phyloP scores from a whole-genome alignment of 2,888 invertebrate species.

The Mystacides longicornis region DNA sequence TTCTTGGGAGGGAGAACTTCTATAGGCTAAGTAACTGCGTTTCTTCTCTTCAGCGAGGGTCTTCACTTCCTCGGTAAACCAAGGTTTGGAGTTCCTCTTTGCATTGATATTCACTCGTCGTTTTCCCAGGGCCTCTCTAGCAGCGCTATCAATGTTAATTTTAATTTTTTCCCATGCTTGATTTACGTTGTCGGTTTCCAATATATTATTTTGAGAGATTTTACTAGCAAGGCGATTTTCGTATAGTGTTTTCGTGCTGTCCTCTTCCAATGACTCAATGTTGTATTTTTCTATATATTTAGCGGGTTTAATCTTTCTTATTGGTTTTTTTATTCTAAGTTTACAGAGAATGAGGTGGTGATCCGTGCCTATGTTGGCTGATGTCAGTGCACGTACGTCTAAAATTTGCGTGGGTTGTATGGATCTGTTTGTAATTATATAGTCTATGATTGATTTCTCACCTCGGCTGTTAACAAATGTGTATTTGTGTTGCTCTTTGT shows the following conservation, averaged over 20 bases:
- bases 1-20: neutral
- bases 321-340: conserved; percentile 11
- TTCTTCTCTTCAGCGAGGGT: neutral
- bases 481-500: conserved; percentile 20
- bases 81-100: conserved; percentile 9
- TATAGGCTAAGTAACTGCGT: neutral
- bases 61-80: conserved; percentile 17
- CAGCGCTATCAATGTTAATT: neutral
- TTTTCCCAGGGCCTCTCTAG: conserved; percentile 5
- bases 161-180: conserved; percentile 1
- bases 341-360: conserved; percentile 18
- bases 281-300: conserved; percentile 6
- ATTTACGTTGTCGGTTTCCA: conserved; percentile 3
- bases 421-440: conserved; percentile 18
- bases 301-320: neutral
- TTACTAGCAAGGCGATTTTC: conserved; percentile 6
- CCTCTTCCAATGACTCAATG: conserved; percentile 15
- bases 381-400: conserved; percentile 17
- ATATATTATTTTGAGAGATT: conserved; percentile 13
- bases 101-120: conserved; percentile 7
- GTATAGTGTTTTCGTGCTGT: conserved; percentile 11
- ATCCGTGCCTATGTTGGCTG: conserved; percentile 18
- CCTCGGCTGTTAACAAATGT: conserved; percentile 20
- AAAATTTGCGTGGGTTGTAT: conserved; percentile 16
- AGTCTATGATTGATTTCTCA: conserved; percentile 19